Percentiles rank a stretch among this genome's conserved stretches.
phyloP scores from a whole-genome alignment of 2,113 vertebrate genomes.

The Ceuthmochares aereus region DNA sequence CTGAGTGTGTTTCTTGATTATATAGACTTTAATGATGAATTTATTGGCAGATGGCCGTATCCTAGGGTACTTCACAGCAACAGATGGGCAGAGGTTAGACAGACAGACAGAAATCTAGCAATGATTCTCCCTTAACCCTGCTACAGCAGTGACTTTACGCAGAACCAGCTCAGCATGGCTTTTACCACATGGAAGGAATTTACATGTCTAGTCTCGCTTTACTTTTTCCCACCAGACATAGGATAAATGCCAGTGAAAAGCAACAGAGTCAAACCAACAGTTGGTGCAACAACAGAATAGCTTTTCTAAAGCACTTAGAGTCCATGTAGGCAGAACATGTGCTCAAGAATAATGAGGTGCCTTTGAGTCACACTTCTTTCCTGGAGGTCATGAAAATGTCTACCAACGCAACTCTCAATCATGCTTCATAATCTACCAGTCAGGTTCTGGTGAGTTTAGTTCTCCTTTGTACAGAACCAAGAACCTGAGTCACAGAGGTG shows the following conservation, averaged over 20 bases:
- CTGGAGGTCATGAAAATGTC: neutral
- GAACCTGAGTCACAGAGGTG: neutral
- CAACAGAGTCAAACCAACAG: neutral
- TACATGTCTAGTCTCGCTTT: neutral
- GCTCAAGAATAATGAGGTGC: neutral
- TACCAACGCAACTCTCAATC: neutral
- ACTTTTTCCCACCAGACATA: neutral
- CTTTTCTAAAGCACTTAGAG: neutral
- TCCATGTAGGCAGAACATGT: neutral
- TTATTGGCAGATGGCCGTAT: neutral
- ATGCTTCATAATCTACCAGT: neutral
- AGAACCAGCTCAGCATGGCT: neutral
- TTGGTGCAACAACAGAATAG: neutral
- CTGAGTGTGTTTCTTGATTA: neutral
- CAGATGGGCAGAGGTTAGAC: neutral
- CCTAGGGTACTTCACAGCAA: neutral
- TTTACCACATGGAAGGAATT: neutral
- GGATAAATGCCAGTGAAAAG: neutral
- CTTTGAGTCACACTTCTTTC: neutral
- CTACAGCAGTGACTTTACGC: neutral
- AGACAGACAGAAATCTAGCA: neutral
- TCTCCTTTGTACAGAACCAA: neutral
- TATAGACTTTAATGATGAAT: neutral
- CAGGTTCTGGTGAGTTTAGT: neutral
- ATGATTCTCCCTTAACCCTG: neutral